Percentiles rank a stretch among this genome's conserved stretches.
These are phyloP conservation scores for Chloropsis cyanopogon DNA, from an alignment of 2,113 vertebrate species.

Conservation along the genomic window DNA sequence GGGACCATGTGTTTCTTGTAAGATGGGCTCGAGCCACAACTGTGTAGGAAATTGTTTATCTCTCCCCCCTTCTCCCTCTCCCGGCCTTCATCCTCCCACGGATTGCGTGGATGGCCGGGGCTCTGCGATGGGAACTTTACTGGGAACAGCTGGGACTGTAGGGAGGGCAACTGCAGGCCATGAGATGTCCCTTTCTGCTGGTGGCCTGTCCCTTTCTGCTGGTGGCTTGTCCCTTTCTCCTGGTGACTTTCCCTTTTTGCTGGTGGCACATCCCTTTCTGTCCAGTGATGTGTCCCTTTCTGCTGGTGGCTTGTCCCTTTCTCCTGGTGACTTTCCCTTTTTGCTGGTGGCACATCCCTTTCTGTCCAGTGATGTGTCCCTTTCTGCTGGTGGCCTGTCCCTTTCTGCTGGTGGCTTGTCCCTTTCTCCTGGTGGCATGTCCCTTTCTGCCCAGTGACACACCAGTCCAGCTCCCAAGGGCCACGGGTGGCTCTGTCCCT, in stretches of 20 bases:
- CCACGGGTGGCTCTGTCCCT: rapidly evolving
- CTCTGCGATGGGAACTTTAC: not conserved
- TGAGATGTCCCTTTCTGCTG: not conserved
- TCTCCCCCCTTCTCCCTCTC: not conserved
- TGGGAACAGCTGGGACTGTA: not conserved
- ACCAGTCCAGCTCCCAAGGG: not conserved
- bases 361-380: not conserved
- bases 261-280: not conserved
- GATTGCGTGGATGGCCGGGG: not conserved
- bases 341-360: not conserved
- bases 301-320: not conserved
- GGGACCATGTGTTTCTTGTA: constrained; percentile 78
- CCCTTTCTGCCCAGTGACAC: not conserved
- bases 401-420: too few species aligned
- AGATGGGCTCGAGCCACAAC: constrained; percentile 47
- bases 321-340: not conserved
- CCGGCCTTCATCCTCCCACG: constrained; percentile 29
- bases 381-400: too few species aligned
- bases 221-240: not conserved
- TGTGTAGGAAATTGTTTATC: constrained; percentile 67
- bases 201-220: rapidly evolving
- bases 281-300: not conserved
- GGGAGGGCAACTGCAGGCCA: rapidly evolving
- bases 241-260: not conserved
- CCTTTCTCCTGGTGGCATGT: too few species aligned